These are phyloP conservation scores for Poeciliopsis retropinna DNA, from an alignment of 2,113 vertebrate species.

Conservation along the genomic window DNA sequence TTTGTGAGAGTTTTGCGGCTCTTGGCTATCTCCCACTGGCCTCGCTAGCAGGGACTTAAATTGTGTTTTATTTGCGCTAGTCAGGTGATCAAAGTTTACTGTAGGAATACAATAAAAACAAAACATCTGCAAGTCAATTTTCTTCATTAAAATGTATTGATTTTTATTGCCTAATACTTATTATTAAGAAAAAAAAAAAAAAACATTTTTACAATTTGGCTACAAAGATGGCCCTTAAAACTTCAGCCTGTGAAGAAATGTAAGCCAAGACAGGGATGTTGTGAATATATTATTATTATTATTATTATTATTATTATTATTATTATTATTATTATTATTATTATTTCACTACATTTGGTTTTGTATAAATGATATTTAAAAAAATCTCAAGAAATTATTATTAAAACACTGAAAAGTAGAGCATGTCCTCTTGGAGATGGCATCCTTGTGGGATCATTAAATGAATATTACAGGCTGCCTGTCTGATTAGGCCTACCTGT, in stretches of 20 bases:
- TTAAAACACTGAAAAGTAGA: constrained; percentile 9
- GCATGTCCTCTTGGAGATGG: constrained; percentile 10
- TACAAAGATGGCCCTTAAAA: neutral
- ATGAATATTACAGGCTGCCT: constrained; percentile 1
- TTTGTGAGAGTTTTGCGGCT: neutral
- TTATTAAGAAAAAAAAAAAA: neutral
- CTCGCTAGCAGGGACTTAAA: neutral
- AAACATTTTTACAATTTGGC: neutral
- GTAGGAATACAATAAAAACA: neutral
- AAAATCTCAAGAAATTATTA: neutral
- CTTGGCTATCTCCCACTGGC: neutral
- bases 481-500: constrained; percentile 3
- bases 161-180: neutral
- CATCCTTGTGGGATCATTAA: constrained; percentile 17
- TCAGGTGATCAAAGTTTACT: neutral
- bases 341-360: neutral
- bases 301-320: neutral
- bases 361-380: neutral
- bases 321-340: too few relatives aligned
- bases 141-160: too few relatives aligned
- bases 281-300: neutral
- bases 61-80: neutral
- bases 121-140: too few relatives aligned
- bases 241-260: neutral
- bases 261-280: neutral